Evolutionary conservation across 2,888 invertebrate genomes (phyloP).

Genomic region (Alviniconcha strummeri): DNA sequence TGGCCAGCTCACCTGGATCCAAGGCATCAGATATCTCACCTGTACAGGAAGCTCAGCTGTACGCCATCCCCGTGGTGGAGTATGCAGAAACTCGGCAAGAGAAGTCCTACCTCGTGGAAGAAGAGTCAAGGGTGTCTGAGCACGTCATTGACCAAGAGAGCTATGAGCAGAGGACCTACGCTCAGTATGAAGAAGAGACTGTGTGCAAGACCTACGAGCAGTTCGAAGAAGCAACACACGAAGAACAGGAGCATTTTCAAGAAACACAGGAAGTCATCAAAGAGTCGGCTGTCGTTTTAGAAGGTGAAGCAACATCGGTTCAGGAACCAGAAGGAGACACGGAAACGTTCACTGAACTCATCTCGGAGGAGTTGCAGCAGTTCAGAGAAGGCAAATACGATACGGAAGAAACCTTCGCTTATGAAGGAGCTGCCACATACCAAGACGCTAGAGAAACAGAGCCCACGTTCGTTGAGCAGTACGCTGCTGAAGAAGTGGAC

Average conservation of each 20-base stretch:
- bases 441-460: neutral
- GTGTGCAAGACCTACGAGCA: slow-evolving; percentile 8
- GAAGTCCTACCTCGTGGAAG: slow-evolving; percentile 19
- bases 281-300: neutral
- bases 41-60: slow-evolving; percentile 24
- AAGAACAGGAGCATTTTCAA: too few species aligned
- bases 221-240: neutral
- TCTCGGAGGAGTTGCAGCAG: slow-evolving; percentile 8
- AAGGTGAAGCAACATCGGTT: neutral
- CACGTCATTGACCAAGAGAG: slow-evolving; percentile 33
- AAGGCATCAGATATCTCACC: slow-evolving; percentile 33
- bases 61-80: slow-evolving; percentile 18
- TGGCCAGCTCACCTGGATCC: slow-evolving; percentile 18
- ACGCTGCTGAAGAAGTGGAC: slow-evolving; percentile 9
- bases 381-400: slow-evolving; percentile 17
- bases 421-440: slow-evolving; percentile 30
- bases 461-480: too few species aligned
- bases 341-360: neutral
- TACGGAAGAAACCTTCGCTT: slow-evolving; percentile 13
- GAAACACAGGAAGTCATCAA: too few species aligned
- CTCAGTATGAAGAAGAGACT: slow-evolving; percentile 9
- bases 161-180: slow-evolving; percentile 18
- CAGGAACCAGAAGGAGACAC: slow-evolving; percentile 1
- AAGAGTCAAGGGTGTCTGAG: slow-evolving; percentile 18
- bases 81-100: slow-evolving; percentile 26